Evolutionary conservation across 2,888 invertebrate species (phyloP), one percentile per base, ranked within the genome.

Genomic region (Dermolepida albohirtum): DNA sequence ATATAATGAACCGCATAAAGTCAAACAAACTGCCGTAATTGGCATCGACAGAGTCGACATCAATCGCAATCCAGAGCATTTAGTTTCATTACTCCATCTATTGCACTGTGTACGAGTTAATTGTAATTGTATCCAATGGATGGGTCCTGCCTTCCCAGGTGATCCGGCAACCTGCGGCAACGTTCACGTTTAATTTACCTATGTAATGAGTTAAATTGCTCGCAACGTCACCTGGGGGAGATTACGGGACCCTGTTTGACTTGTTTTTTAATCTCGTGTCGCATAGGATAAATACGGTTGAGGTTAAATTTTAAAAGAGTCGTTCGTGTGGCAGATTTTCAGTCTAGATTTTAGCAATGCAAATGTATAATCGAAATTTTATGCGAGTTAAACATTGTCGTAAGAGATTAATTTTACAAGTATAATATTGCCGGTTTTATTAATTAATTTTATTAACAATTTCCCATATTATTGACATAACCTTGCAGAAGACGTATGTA

Each of bases 171-270:
- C 43, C 43, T 57, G 43, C 57, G 5, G 54, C 51, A 40, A 29
- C 10, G 47, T 66, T 55, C 52, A 44, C 72, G 78, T 80, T 81
- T 81, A 81, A 82, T 82, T 81, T 81, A 81, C 81, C 81, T 81
- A 80, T 74, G 78, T 80, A 81, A 81, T 80, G 81, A 81, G 78
- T 77, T 80, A 80, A 78, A 81, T 78, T 72, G 70, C 67, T 68
- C 70, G 57, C 68, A 54, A 70, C 73, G 78, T 79, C 80, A 81
- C 81, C 82, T 81, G 80, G 80, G 82, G 81, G 78, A 77, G 71
- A 55, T 57, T 29, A 43, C 27, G 57, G 34, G 1, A 34, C 10
- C 6, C 34, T 34, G 10, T 34, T 34, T 34, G 34, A 34, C 34
- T 2, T 34, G 34, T 34, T 10, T 6, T 34, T 34, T 34, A 22